Conservation (phyloP, 2,113 vertebrate genomes). For the Cricetomys ansorgei region DNA sequence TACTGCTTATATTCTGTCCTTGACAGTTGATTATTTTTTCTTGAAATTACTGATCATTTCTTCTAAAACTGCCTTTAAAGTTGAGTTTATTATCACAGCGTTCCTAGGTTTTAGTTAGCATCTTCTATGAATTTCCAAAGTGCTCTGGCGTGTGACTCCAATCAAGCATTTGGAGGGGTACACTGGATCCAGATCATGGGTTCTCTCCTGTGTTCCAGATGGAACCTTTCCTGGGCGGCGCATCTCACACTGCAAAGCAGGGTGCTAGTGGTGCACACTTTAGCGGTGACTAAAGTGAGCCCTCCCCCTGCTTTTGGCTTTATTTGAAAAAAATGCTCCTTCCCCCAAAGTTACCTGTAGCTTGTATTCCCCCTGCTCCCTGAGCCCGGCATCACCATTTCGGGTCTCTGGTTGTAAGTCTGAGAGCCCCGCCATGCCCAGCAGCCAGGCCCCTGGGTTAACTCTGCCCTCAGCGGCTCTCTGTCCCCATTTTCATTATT, state of each 20-base stretch:
- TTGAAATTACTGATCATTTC: slow-evolving; percentile 62
- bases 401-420: neutral
- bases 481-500: neutral
- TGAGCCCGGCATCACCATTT: neutral
- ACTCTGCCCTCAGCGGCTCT: neutral
- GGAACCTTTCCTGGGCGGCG: neutral
- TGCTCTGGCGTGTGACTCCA: slow-evolving; percentile 15
- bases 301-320: neutral
- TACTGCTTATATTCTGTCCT: slow-evolving; percentile 13
- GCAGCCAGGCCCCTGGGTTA: neutral
- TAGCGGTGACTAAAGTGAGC: neutral
- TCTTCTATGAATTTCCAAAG: slow-evolving; percentile 47
- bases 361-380: neutral
- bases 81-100: neutral
- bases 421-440: neutral
- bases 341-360: neutral
- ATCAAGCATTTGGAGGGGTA: neutral
- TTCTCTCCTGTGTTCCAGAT: neutral
- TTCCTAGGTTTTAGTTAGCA: slow-evolving; percentile 6
- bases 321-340: neutral
- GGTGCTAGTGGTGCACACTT: neutral
- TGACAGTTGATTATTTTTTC: slow-evolving; percentile 15
- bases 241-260: neutral
- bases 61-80: neutral
- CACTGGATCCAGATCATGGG: neutral